A percentile compares a stretch with the other conserved stretches of the same genome.
These are phyloP conservation scores for Fregata magnificens DNA, from an alignment of 2,113 vertebrate genomes.

Conservation along the genomic window DNA sequence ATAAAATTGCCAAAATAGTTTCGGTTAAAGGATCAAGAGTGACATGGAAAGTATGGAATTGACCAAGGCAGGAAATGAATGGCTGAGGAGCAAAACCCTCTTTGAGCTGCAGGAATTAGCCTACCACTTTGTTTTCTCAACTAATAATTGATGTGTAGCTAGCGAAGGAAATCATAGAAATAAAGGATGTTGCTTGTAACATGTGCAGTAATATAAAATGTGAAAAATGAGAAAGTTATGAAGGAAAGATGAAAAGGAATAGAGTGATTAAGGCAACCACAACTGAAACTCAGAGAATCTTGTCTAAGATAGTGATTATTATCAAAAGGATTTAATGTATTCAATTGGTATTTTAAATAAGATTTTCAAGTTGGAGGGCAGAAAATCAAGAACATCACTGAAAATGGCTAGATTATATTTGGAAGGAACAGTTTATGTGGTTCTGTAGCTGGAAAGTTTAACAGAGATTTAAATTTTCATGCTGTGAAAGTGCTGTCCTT, in stretches of 20 bases:
- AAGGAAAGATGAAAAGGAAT: background rate
- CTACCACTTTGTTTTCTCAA: background rate
- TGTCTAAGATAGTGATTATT: background rate
- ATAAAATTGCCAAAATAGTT: background rate
- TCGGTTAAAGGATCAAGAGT: background rate
- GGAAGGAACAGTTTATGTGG: background rate
- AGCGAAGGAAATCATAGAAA: background rate
- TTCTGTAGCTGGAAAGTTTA: background rate
- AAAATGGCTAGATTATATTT: background rate
- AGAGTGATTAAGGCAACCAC: background rate
- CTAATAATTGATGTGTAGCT: background rate
- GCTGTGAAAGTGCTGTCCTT: background rate
- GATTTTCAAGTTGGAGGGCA: background rate
- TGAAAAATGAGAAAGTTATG: background rate
- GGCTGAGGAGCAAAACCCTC: background rate
- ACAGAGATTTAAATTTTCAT: background rate
- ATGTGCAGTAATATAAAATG: background rate
- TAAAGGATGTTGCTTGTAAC: background rate
- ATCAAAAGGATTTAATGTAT: background rate
- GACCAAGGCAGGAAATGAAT: background rate
- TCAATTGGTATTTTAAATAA: background rate
- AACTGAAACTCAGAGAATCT: background rate
- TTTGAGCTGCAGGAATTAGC: background rate
- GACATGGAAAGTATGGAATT: background rate
- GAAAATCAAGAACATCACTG: background rate